A percentile compares a stretch with the other conserved stretches of the same genome.
These are phyloP conservation scores for Acanthis flammea DNA, from an alignment of 2,797 vertebrate genomes.

Conservation along the genomic window DNA sequence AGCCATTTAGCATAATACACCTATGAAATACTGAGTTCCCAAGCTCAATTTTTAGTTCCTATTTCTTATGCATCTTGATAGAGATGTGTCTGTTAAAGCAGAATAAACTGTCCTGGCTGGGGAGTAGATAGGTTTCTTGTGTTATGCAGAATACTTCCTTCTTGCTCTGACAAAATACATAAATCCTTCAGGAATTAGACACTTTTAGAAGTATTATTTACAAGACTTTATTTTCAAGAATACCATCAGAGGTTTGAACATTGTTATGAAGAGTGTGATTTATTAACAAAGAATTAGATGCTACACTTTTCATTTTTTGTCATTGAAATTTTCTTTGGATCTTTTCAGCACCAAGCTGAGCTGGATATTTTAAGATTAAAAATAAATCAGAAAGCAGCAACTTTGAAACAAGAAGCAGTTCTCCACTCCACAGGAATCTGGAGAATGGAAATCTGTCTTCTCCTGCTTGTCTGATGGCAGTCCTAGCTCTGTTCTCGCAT, in stretches of 20 bases:
- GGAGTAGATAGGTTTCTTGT: not conserved
- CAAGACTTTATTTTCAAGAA: not conserved
- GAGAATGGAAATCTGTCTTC: not conserved
- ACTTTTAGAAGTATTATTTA: not conserved
- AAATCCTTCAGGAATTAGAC: not conserved
- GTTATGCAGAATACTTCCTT: not conserved
- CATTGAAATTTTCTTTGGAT: not conserved
- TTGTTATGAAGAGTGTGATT: not conserved
- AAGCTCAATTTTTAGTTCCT: not conserved
- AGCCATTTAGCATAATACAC: constrained; percentile 50
- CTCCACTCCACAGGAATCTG: not conserved
- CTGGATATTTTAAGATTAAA: not conserved
- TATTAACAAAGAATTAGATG: not conserved
- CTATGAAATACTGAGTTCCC: constrained; percentile 40
- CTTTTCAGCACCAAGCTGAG: not conserved
- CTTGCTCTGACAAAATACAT: not conserved
- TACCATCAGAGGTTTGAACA: not conserved
- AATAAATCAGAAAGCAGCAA: not conserved
- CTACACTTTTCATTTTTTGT: not conserved
- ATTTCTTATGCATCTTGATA: not conserved
- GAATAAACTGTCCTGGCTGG: not conserved
- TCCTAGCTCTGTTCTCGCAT: not conserved
- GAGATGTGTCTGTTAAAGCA: not conserved
- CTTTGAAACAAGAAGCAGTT: not conserved
- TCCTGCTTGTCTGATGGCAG: not conserved